These are phyloP conservation scores for Acanthosepion esculentum DNA, from an alignment of 2,888 invertebrate genomes.

Conservation along the genomic window DNA sequence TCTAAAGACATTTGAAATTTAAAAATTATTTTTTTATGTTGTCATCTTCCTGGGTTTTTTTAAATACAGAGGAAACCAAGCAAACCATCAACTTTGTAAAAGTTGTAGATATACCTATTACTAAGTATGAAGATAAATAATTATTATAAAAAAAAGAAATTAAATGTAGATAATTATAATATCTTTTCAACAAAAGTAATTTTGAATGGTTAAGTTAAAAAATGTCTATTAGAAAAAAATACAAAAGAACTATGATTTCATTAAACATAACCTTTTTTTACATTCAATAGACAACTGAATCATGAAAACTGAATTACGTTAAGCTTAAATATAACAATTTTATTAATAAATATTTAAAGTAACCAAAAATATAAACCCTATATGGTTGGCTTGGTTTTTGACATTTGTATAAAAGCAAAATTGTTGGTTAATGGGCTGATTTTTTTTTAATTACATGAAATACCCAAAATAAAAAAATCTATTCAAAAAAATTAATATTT, in stretches of 20 bases:
- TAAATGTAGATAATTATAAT: background rate
- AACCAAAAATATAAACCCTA: background rate
- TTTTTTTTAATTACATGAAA: background rate
- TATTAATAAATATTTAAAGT: background rate
- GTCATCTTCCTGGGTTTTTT: background rate
- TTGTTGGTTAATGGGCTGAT: background rate
- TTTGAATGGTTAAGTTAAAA: background rate
- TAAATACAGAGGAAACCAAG: background rate
- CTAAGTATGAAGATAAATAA: background rate
- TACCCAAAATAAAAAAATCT: background rate
- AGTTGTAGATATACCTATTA: background rate
- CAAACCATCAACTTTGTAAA: background rate
- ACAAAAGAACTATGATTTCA: background rate
- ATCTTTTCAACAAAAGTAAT: background rate
- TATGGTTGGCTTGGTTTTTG: slow-evolving; percentile 21
- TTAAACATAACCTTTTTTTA: background rate
- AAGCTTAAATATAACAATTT: background rate
- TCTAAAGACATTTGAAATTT: background rate
- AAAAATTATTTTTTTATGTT: background rate
- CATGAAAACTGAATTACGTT: background rate
- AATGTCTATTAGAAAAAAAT: background rate
- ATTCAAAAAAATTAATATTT: background rate
- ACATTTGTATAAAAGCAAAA: background rate
- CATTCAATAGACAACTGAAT: background rate
- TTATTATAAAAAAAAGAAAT: background rate